These are phyloP conservation scores for Indicator maculatus DNA, from an alignment of 2,113 vertebrate genomes.

Conservation along the genomic window DNA sequence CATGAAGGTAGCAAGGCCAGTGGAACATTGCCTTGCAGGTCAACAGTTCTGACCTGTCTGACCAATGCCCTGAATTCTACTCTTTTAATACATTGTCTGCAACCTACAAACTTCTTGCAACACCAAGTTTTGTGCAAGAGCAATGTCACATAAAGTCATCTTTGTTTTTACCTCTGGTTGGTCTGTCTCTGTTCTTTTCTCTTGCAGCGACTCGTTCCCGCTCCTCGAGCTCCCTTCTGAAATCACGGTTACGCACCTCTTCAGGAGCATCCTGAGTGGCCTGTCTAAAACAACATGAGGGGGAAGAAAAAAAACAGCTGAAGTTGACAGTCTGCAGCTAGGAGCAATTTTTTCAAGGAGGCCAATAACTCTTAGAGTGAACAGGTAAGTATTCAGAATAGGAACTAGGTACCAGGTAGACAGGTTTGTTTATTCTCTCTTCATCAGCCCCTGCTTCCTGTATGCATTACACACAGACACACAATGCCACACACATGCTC, in stretches of 20 bases:
- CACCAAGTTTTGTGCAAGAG: neutral
- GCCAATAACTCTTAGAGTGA: neutral
- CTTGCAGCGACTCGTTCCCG: constrained; percentile 87
- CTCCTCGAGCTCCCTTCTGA: constrained; percentile 95
- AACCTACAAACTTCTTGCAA: neutral
- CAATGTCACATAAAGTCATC: neutral
- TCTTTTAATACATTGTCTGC: neutral
- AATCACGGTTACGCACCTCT: constrained; percentile 94
- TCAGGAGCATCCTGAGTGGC: constrained; percentile 95
- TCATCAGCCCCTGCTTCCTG: neutral
- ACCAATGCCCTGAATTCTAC: neutral
- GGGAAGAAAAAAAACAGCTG: neutral
- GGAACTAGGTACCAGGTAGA: neutral
- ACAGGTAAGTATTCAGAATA: neutral
- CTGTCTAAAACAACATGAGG: constrained; percentile 74
- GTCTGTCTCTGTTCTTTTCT: constrained; percentile 92
- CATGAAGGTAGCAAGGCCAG: neutral
- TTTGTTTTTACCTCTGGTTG: constrained; percentile 83
- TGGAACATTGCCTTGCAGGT: neutral
- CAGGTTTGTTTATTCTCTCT: accelerated
- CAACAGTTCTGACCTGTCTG: neutral
- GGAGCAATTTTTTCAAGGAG: neutral
- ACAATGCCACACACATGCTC: accelerated
- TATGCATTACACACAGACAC: accelerated
- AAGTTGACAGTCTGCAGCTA: neutral